Base-by-base conservation (phyloP, 2,113 vertebrate genomes). In the Nibea coibor region DNA sequence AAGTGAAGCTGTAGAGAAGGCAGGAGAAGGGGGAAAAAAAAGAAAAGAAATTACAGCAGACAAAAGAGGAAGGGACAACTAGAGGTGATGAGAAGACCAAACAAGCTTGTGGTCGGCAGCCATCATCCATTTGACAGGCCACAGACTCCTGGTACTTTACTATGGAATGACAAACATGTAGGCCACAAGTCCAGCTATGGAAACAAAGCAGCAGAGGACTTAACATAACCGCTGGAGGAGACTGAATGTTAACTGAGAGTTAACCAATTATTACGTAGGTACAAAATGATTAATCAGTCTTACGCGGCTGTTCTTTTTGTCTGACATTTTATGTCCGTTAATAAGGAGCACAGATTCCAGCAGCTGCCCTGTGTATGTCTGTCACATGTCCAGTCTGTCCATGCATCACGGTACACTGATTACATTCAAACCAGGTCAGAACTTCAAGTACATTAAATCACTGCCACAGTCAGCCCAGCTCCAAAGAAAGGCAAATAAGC, bases 141-240 rank as follows among this genome's bases (percentile, higher is more conserved):
- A 83, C 89, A 90, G 84, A 75, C 84, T 81, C 24, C 61, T 77
- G 63, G 78, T 88, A 73, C 89, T 89, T 89, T 90, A 92, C 91
- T 90, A 93, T 82, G 91, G 91, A 91, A 93, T 91, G 88, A 87
- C 68, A 93, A 93, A 85, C 84, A 90, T 69, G 87, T 71, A 67
- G 89, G 69, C 85, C 80, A 78, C 85, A 87, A 84, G 85, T 89
- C 80, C 68, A 66, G 81, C 86, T 58, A 80, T 64, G 65, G 85
- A 88, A 75, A 78, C 65, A 61, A 66, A 76, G 75, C 73, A 56
- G 81, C 42, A 68, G 28, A 80, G 69, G 59, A 69, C 47, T 66
- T 35, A 39, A 67, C 64, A 78, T 43, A 65, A 73, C 74, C 26
- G 45, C 75, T 62, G 73, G 58, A 63, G 56, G 35, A 80, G 63